Base-by-base conservation (phyloP, 2,888 invertebrate genomes). In the Apeira syringaria region DNA sequence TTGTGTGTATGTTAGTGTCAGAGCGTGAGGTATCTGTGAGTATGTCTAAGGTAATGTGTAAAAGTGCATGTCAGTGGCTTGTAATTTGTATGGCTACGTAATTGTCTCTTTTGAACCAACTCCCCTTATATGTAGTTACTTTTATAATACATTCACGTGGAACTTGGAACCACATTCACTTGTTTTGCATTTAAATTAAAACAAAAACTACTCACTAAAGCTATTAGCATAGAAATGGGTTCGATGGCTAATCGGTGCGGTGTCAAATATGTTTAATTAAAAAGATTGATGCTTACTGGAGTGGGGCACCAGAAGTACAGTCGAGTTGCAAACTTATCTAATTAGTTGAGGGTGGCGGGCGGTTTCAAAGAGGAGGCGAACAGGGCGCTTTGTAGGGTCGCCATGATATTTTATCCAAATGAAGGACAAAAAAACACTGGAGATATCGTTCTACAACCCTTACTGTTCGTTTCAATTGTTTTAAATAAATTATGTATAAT, bases 231-330 rank as follows among this genome's bases (percentile, higher is more conserved):
- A 80, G 76, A 80, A 78, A 81, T 78, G 67, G 79, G 69, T 80
- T 80, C 78, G 81, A 85, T 81, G 70, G 82, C 79, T 87, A 87
- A 87, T 88, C 85, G 80, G 68, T 72, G 81, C 76, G 80, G 81
- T 86, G 87, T 87, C 87, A 87, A 88, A 88, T 87, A 86, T 87
- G 81, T 88, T 88, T 89, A 87, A 89, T 88, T 88, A 88, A 84
- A 89, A 88, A 89, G 88, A 89, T 89, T 89, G 86, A 89, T 87
- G 89, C 84, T 86, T 82, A 84, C 83, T 68, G 68, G 74, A 76
- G 77, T 80, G 73, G 76, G 81, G 80, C 74, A 78, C 80, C 81
- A 85, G 86, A 84, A 87, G 86, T 86, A 89, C 83, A 87, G 87
- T 82, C 68, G 78, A 87, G 87, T 86, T 87, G 86, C 82, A 84